These are phyloP conservation scores for Mactra quadrangularis DNA, from an alignment of 1,140 invertebrate species.

Conservation along the genomic window DNA sequence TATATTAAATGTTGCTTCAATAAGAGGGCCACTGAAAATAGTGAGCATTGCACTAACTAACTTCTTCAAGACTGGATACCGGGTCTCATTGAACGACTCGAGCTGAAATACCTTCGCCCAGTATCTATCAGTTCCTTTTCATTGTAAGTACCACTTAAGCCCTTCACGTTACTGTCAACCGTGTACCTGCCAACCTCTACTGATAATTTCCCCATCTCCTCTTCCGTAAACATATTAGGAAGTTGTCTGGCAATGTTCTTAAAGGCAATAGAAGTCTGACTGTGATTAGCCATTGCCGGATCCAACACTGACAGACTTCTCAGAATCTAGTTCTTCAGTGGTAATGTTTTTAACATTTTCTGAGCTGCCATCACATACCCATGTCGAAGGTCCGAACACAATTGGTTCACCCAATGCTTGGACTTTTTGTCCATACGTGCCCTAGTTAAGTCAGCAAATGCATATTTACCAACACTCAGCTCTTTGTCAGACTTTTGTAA, in stretches of 20 bases:
- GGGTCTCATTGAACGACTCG: constrained; percentile 15
- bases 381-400: constrained; percentile 20
- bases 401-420: constrained; percentile 14
- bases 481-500: constrained; percentile 32
- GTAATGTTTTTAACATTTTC: constrained; percentile 38
- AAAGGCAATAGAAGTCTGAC: constrained; percentile 11
- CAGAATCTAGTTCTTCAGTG: constrained; percentile 16
- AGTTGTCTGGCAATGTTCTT: constrained; percentile 28
- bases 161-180: constrained; percentile 19
- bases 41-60: constrained; percentile 22
- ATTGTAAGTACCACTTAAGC: background rate
- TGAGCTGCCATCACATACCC: constrained; percentile 32
- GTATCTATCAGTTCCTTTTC: constrained; percentile 19
- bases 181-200: constrained; percentile 1
- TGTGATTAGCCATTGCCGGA: constrained; percentile 33
- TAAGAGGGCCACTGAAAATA: constrained; percentile 50
- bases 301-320: constrained; percentile 19
- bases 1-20: constrained; percentile 57
- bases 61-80: constrained; percentile 20
- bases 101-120: constrained; percentile 33
- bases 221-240: constrained; percentile 6
- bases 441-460: constrained; percentile 16
- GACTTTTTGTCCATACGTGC: constrained; percentile 30
- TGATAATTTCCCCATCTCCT: constrained; percentile 24
- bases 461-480: constrained; percentile 23